A percentile compares a stretch with the other conserved stretches of the same genome.
Evolutionary conservation across 1,140 invertebrate species (phyloP).

Genomic region (Sycophaga agraensis): DNA sequence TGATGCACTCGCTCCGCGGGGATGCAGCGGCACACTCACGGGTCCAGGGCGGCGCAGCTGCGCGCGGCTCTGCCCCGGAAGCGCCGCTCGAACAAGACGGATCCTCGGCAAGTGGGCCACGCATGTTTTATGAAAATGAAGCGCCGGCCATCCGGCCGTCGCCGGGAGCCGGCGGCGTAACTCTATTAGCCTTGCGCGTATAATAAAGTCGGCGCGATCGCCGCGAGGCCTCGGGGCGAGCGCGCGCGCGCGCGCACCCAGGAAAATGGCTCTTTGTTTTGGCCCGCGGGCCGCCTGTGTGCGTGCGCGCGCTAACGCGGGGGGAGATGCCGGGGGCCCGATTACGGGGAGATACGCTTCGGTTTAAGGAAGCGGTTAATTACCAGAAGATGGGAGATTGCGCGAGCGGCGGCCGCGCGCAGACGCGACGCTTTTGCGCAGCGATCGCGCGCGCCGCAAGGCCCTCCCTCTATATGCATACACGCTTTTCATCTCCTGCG

Average conservation of each 20-base stretch:
- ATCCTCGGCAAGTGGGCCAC: constrained; percentile 29
- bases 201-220: neutral
- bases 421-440: neutral
- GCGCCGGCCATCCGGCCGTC: neutral
- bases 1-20: neutral
- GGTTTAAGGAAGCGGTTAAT: constrained; percentile 56
- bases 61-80: constrained; percentile 4
- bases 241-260: too few relatives aligned
- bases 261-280: constrained; percentile 45
- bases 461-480: too few relatives aligned
- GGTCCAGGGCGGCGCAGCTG: too few relatives aligned
- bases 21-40: neutral
- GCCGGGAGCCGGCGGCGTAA: neutral
- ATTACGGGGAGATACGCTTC: constrained; percentile 44
- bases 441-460: neutral
- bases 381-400: constrained; percentile 50
- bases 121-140: constrained; percentile 35
- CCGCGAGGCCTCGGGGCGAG: too few relatives aligned
- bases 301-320: neutral
- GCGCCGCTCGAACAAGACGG: constrained; percentile 32
- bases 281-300: constrained; percentile 31
- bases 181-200: neutral
- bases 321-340: constrained; percentile 30
- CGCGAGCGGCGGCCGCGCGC: neutral
- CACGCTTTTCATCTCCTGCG: too few relatives aligned